A percentile compares a stretch with the other conserved stretches of the same genome.
Evolutionary conservation across 2,797 vertebrate species (phyloP).

Genomic region (Sciurus vulgaris): DNA sequence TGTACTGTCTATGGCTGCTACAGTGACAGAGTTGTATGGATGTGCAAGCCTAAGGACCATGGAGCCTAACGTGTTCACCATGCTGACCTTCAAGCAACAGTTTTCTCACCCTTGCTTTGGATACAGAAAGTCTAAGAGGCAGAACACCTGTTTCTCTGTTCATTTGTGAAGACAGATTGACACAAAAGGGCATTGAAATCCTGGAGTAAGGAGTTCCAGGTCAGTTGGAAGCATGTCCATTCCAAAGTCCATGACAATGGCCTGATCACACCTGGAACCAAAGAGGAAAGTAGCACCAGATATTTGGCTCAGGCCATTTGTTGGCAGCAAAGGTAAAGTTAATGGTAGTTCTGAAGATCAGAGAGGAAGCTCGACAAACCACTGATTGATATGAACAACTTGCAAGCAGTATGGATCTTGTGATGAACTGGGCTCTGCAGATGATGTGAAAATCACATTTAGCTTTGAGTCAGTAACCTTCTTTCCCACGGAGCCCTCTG

Average conservation of each 20-base stretch:
- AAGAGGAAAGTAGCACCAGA: background rate
- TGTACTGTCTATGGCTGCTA: background rate
- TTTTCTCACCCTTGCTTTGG: background rate
- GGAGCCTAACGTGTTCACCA: background rate
- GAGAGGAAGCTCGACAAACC: background rate
- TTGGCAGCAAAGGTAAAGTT: background rate
- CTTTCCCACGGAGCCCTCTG: constrained; percentile 20
- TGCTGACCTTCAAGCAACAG: background rate
- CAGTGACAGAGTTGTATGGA: background rate
- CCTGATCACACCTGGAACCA: constrained; percentile 23
- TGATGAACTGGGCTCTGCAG: background rate
- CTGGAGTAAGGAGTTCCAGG: background rate
- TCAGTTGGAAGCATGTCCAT: background rate
- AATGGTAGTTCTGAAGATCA: constrained; percentile 40
- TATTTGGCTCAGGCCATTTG: background rate
- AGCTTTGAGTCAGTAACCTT: constrained; percentile 66
- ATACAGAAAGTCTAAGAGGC: background rate
- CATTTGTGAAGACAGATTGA: background rate
- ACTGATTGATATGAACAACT: constrained; percentile 25
- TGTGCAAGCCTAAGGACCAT: background rate
- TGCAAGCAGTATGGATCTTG: constrained; percentile 32
- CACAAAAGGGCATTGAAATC: background rate
- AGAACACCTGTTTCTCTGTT: background rate
- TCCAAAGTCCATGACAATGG: background rate
- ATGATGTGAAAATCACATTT: constrained; percentile 40